Base-by-base conservation (phyloP, 2,113 vertebrate species). In the Tiliqua scincoides region DNA sequence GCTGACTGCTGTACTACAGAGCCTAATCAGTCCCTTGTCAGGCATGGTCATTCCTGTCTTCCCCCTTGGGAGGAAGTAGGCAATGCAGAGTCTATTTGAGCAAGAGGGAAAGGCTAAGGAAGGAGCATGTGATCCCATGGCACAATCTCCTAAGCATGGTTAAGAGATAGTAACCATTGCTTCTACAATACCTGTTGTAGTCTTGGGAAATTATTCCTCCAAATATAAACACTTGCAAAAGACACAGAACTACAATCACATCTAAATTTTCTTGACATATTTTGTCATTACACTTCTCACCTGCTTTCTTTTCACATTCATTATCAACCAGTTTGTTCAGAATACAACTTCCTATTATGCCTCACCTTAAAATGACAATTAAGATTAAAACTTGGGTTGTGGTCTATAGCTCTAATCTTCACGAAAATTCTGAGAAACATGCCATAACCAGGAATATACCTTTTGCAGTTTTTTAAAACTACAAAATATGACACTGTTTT, bases 261-360 rank as follows among this genome's bases (percentile, higher is more conserved):
- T 68, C 79, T 83, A 87, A 80, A 78, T 82, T 52, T 0, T 1
- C 68, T 65, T 3, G 2, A 20, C 43, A 7, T 85, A 48, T 85
- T 89, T 83, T 80, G 59, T 65, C 59, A 83, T 67, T 68, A 85
- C 35, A 76, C 82, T 82, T 81, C 79, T 88, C 73, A 76, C 15
- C 3, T 14, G 27, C 35, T 79, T 48, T 14, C 48, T 71, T 72
- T 54, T 21, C 30, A 71, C 25, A 83, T 27, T 76, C 48, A n/a
- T 76, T 76, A 83, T 32, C 12, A 52, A 82, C 23, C n/a, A 43
- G 54, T 65, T 75, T 84, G 52, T 37, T 37, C 79, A 78, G 71
- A 77, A 91, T 76, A 86, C 21, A 32, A 57, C 73, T n/a, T 43
- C 88, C 17, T 90, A 72, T 82, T 20, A 90, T 59, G 57, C n/a